Evolutionary conservation across 2,888 invertebrate species (phyloP), one percentile per base, ranked within the genome.

Genomic region (Azorinus chamasolen): DNA sequence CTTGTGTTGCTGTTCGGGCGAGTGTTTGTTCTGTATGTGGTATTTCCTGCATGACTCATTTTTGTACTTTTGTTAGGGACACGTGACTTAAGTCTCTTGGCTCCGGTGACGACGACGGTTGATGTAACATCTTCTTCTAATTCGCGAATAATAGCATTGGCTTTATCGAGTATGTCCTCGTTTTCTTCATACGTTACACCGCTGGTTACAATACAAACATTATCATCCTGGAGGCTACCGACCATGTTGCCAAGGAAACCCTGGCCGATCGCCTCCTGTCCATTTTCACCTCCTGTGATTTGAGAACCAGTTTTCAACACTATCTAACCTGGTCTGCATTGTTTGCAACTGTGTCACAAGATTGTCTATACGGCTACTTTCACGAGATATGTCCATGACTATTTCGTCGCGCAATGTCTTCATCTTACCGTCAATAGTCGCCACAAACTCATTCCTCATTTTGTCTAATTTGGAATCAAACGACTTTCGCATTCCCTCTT

Each of bases 261-360:
- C 22, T 51, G 22, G 25, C 18, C 24, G 51, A 22, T 22, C 51
- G 14, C n/a, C n/a, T n/a, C n/a, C n/a, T n/a, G n/a, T n/a, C n/a
- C n/a, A n/a, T n/a, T n/a, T n/a, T n/a, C n/a, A n/a, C n/a, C n/a
- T n/a, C n/a, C n/a, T n/a, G n/a, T n/a, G n/a, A n/a, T n/a, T n/a
- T n/a, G n/a, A n/a, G n/a, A n/a, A n/a, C n/a, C n/a, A 10, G 10
- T 51, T 22, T n/a, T 51, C 22, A 18, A 51, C 24, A 3, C 24
- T 20, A 6, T 22, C 24, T 51, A 75, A 20, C 3, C 75, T 48
- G 20, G 6, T n/a, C 25, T 65, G 46, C 8, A 73, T n/a, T 1
- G 62, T 66, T 32, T 75, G 53, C 58, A 75, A 43, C 2, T 64
- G 57, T 2, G 39, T 66, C 57, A 68, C 24, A 27, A 66, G 12